Base-by-base conservation (phyloP, 2,888 invertebrate genomes). In the Macrophya annulata region DNA sequence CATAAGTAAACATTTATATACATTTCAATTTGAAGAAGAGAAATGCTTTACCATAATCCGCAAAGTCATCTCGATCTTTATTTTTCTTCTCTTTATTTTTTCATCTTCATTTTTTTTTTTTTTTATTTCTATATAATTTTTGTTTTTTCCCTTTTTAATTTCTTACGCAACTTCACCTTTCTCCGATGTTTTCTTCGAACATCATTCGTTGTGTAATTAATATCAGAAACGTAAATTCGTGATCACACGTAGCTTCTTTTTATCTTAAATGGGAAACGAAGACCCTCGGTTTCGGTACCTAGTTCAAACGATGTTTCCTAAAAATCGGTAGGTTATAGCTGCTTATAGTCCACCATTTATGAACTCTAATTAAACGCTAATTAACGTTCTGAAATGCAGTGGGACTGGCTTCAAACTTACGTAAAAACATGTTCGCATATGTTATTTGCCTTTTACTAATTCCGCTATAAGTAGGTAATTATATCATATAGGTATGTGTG, bases 141-240 rank as follows among this genome's bases (percentile, higher is more conserved):
- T 76, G 10, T 74, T 10, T n/a, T 45, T 25, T 21, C 21, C 21
- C 65, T 31, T 3, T 31, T 31, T 3, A 31, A 31, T 31, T 31
- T 31, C 31, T 31, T 65, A 71, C 85, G 48, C 25, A 68, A 83
- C n/a, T 77, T 37, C 81, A 87, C 89, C 90, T 91, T 90, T 92
- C 91, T 90, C 90, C 88, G 89, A 85, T 84, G 72, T 62, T 84
- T 85, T 84, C 72, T 43, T 85, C 71, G 25, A 25, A 79, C 17
- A 55, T 37, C 59, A 10, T 55, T 79, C 81, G 87, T 88, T 89
- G 87, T 86, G 89, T 85, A 89, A 90, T 62, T 62, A 31, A 31
- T 31, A 31, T 31, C 25, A 65, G 43, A 21, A 82, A 40, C 82
- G 45, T 65, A 31, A 65, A 82, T 82, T 45, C 37, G 21, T 45